phyloP scores from a whole-genome alignment of 2,888 invertebrate genomes.

The Cinara cedri region DNA sequence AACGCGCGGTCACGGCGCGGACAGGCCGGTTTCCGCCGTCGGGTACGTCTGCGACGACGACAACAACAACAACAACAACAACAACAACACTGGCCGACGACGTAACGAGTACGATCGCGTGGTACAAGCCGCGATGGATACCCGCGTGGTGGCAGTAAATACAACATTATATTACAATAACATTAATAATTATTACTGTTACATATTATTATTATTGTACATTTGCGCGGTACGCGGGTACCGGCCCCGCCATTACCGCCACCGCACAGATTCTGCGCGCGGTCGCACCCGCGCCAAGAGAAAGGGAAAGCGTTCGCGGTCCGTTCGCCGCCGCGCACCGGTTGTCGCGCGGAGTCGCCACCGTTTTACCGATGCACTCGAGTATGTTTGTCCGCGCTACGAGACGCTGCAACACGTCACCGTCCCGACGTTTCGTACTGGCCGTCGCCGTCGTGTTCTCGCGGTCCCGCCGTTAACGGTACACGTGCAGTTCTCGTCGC shows the following conservation, averaged over 20 bases:
- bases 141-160: no score
- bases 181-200: no score
- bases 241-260: neutral
- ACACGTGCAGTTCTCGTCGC: neutral
- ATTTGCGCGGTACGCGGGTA: no score
- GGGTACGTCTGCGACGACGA: no score
- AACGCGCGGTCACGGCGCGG: no score
- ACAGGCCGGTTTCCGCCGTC: no score
- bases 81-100: no score
- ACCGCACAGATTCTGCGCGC: neutral
- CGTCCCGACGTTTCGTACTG: slow-evolving; percentile 30
- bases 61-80: no score
- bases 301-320: slow-evolving; percentile 37
- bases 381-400: slow-evolving; percentile 35
- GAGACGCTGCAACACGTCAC: slow-evolving; percentile 32
- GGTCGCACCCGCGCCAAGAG: neutral
- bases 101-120: no score
- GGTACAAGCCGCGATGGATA: no score
- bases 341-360: neutral
- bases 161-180: no score
- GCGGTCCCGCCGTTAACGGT: neutral
- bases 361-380: slow-evolving; percentile 33
- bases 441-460: neutral
- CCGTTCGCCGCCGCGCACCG: slow-evolving; percentile 1
- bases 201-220: no score